Percentiles rank a stretch among this genome's conserved stretches.
Evolutionary conservation across 1,140 invertebrate genomes (phyloP).

Genomic region (Ectropis grisescens): DNA sequence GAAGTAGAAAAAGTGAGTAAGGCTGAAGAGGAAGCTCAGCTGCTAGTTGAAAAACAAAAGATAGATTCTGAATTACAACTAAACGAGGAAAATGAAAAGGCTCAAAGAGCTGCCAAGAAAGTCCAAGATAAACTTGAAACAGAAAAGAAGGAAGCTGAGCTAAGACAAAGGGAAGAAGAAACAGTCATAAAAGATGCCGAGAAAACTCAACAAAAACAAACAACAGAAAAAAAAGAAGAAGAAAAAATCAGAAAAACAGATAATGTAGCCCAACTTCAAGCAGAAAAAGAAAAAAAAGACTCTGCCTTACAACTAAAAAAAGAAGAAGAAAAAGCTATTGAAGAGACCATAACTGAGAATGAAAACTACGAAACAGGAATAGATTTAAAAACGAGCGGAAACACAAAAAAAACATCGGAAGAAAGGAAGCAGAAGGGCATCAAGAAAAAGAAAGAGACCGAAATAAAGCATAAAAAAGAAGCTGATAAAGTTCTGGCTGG

Average conservation of each 20-base stretch:
- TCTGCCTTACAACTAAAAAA: too few relatives aligned
- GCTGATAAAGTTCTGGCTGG: constrained; percentile 23
- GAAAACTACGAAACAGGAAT: neutral
- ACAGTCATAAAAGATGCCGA: neutral
- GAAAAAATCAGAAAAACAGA: constrained; percentile 1
- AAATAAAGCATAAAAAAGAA: constrained; percentile 4
- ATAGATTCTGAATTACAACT: neutral
- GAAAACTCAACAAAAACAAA: constrained; percentile 1
- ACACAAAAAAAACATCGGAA: neutral
- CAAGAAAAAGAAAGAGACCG: neutral
- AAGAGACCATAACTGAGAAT: neutral
- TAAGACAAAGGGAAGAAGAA: constrained; percentile 14
- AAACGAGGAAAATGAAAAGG: constrained; percentile 15
- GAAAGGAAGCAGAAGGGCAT: constrained; percentile 1
- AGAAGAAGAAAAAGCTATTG: too few relatives aligned
- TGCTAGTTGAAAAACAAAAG: neutral
- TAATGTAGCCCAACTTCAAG: too few relatives aligned
- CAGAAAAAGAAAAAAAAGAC: too few relatives aligned
- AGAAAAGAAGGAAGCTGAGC: constrained; percentile 22
- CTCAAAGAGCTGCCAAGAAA: constrained; percentile 5
- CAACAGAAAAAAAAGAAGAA: neutral
- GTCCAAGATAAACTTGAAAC: constrained; percentile 10
- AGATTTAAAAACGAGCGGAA: constrained; percentile 2
- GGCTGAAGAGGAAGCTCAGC: too few relatives aligned
- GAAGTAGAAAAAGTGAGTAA: neutral